A percentile compares a stretch with the other conserved stretches of the same genome.
Conservation (phyloP, 1,140 invertebrate genomes). For the Drosophila repletoides region DNA sequence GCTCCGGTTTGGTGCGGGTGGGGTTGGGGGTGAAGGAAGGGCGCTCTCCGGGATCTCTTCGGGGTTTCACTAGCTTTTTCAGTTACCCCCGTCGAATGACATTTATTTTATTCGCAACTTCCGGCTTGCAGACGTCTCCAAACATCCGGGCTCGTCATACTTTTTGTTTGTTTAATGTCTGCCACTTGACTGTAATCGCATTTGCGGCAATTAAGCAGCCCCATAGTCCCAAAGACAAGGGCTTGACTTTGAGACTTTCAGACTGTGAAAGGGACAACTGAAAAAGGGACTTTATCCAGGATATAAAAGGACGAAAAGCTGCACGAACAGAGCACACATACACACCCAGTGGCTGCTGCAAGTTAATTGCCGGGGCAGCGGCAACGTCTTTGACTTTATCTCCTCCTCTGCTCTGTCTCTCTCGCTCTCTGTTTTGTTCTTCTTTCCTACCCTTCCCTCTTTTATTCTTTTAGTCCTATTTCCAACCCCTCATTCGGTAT, state of each 20-base stretch:
- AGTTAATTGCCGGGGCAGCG: conserved; percentile 63
- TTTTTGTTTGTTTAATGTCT: conserved; percentile 78
- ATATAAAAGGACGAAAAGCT: background rate
- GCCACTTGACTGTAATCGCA: conserved; percentile 78
- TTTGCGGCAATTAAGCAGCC: conserved; percentile 75
- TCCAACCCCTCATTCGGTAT: background rate
- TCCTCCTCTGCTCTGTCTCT: background rate
- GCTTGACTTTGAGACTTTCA: conserved; percentile 64
- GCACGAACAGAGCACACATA: background rate
- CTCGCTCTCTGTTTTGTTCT: background rate
- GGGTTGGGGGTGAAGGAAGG: background rate
- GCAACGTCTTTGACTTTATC: conserved; percentile 48
- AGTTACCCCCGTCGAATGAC: conserved; percentile 47
- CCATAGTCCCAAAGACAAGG: conserved; percentile 53
- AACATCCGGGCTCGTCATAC: conserved; percentile 75
- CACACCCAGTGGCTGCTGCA: conserved; percentile 31
- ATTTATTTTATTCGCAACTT: conserved; percentile 79
- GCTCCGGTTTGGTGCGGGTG: conserved; percentile 9
- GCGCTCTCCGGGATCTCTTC: background rate
- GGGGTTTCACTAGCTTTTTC: background rate
- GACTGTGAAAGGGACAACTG: conserved; percentile 1
- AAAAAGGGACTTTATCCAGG: too few species aligned
- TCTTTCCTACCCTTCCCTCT: background rate
- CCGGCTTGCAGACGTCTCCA: conserved; percentile 73
- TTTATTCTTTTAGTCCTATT: background rate